Conservation (phyloP, 2,797 vertebrate species). For the Acanthis flammea region DNA sequence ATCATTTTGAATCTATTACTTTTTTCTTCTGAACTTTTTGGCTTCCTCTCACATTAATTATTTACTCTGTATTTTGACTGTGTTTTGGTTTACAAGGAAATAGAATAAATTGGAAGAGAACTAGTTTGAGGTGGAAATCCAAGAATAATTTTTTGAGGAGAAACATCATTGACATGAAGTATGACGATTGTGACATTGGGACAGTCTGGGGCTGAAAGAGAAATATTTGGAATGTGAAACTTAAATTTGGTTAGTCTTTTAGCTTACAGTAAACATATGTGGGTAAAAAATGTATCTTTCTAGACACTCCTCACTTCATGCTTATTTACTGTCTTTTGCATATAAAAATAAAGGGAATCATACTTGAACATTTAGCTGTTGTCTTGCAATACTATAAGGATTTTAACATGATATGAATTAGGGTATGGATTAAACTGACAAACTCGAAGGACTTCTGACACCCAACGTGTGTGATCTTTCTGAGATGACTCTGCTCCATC, state of each 20-base stretch:
- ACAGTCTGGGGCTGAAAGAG: not conserved
- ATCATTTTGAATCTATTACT: not conserved
- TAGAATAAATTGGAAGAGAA: not conserved
- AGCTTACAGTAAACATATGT: not conserved
- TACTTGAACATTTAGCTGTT: not conserved
- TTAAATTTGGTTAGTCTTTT: not conserved
- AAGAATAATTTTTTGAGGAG: not conserved
- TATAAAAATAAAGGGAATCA: not conserved
- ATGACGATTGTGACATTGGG: not conserved
- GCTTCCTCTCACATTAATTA: not conserved
- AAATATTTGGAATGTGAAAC: not conserved
- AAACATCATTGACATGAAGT: not conserved
- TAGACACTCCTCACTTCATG: not conserved
- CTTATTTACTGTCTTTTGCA: not conserved
- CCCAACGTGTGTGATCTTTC: not conserved
- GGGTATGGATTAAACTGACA: not conserved
- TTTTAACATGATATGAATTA: not conserved
- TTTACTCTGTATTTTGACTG: not conserved
- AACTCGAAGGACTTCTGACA: rapidly evolving
- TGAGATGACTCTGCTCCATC: not conserved
- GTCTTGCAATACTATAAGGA: not conserved
- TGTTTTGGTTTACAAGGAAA: not conserved
- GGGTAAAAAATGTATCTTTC: not conserved
- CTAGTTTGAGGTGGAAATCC: not conserved
- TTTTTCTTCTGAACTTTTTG: not conserved